Evolutionary conservation across 2,888 invertebrate species (phyloP).

Genomic region (Scaptomyza cyrtandrae): DNA sequence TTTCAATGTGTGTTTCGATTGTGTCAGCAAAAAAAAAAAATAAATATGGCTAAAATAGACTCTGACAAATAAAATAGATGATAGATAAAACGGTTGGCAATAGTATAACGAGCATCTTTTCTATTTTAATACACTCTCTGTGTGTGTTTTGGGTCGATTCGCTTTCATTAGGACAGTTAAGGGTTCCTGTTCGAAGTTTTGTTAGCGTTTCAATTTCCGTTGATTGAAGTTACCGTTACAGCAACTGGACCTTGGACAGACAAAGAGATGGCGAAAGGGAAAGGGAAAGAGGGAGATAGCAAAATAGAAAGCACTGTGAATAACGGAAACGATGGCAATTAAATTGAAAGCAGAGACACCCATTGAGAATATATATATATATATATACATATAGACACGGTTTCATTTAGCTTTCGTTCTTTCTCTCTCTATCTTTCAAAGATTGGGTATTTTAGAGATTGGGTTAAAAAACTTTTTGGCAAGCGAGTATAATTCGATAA

Average conservation of each 20-base stretch:
- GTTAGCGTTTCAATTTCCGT: constrained; percentile 74
- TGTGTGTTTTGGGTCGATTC: constrained; percentile 50
- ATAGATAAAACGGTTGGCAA: constrained; percentile 7
- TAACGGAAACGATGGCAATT: constrained; percentile 67
- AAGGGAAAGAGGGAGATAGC: background rate
- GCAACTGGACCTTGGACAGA: constrained; percentile 42
- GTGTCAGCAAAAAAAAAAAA: constrained; percentile 26
- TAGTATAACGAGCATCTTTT: constrained; percentile 17
- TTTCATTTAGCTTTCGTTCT: constrained; percentile 18
- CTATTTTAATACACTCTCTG: constrained; percentile 39
- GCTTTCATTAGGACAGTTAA: constrained; percentile 32
- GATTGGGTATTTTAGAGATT: constrained; percentile 36
- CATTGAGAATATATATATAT: constrained; percentile 10
- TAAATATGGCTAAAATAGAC: constrained; percentile 43
- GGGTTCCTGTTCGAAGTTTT: constrained; percentile 9
- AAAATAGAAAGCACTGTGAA: constrained; percentile 22
- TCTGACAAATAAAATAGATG: constrained; percentile 24
- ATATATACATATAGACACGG: background rate
- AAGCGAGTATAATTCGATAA: constrained; percentile 56
- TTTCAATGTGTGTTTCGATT: constrained; percentile 28
- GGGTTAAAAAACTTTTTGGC: constrained; percentile 34
- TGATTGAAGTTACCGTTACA: constrained; percentile 67
- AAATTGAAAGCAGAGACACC: constrained; percentile 64
- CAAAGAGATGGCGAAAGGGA: background rate
- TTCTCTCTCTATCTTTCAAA: constrained; percentile 22